A percentile compares a stretch with the other conserved stretches of the same genome.
Conservation (phyloP, 2,888 invertebrate species). For the Norana najaformis region DNA sequence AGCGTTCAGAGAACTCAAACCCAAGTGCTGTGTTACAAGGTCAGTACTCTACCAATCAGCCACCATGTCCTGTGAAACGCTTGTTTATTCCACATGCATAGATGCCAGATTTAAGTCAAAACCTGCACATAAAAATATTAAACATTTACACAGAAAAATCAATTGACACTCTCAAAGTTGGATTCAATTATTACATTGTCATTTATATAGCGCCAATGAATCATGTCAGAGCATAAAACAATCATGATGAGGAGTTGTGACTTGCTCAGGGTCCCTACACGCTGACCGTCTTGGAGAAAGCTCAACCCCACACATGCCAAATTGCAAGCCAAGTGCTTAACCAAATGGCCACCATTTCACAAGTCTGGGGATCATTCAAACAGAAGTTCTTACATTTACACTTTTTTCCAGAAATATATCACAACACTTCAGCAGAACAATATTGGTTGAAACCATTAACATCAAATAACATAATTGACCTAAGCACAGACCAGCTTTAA, state of each 20-base stretch:
- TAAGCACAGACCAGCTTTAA: neutral
- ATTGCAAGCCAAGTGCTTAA: neutral
- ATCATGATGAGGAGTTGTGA: neutral
- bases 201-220: neutral
- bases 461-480: neutral
- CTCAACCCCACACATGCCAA: neutral
- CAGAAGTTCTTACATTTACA: neutral
- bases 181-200: neutral
- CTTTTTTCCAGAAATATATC: neutral
- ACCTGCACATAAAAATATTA: neutral
- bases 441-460: neutral
- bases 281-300: neutral
- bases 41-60: neutral
- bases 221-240: neutral
- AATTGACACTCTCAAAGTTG: neutral
- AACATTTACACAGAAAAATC: neutral
- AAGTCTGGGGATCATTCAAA: neutral
- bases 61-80: neutral
- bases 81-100: neutral
- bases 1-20: neutral
- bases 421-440: neutral
- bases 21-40: neutral
- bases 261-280: neutral
- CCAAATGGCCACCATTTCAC: neutral
- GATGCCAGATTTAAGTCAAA: neutral